Evolutionary conservation across 2,113 vertebrate species (phyloP).

Genomic region (Grantiella picta): DNA sequence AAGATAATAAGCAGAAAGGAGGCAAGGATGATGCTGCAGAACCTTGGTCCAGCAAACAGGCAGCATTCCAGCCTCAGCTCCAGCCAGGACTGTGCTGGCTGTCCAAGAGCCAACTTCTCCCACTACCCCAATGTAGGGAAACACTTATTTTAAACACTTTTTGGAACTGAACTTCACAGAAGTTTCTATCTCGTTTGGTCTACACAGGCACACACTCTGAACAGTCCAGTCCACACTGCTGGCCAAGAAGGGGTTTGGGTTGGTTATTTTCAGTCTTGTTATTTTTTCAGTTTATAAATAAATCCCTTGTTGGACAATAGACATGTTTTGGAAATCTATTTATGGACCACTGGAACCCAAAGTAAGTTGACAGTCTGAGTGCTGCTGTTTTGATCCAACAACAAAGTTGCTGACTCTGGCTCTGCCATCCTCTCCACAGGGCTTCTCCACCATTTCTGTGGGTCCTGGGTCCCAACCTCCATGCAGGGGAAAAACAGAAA

Average conservation of each 20-base stretch:
- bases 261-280: background rate
- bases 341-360: background rate
- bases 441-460: background rate
- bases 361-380: background rate
- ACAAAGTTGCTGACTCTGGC: background rate
- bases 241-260: background rate
- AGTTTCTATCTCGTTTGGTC: background rate
- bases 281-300: slow-evolving; percentile 44
- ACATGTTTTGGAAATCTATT: slow-evolving; percentile 14
- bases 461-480: background rate
- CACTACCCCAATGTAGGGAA: background rate
- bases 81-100: background rate
- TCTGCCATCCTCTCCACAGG: fast-evolving
- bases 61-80: background rate
- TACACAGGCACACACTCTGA: background rate
- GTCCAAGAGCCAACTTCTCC: background rate
- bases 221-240: background rate
- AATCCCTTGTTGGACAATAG: background rate
- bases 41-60: background rate
- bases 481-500: fast-evolving
- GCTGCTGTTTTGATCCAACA: background rate
- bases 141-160: background rate
- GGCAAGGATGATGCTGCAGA: background rate
- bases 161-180: background rate
- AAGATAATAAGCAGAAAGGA: background rate